These are phyloP conservation scores for Philotrypesis tridentata DNA, from an alignment of 1,140 invertebrate species.

Conservation along the genomic window DNA sequence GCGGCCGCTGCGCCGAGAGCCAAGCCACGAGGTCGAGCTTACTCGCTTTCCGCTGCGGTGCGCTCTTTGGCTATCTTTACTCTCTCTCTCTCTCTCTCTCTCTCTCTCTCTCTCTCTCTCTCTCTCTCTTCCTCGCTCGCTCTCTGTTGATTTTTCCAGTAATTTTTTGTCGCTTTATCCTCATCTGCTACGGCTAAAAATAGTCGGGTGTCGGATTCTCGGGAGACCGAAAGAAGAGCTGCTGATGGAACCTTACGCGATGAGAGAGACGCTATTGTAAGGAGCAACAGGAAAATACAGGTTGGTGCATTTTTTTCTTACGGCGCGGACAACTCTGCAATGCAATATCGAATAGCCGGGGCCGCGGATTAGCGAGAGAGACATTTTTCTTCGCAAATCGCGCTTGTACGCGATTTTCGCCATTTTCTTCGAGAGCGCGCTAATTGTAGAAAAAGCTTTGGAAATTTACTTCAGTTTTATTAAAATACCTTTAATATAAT, in stretches of 20 bases:
- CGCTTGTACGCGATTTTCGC: too few species aligned
- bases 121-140: background rate
- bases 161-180: background rate
- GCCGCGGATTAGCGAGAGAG: background rate
- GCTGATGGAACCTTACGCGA: background rate
- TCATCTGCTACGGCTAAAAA: background rate
- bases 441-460: too few species aligned
- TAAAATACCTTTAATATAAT: too few species aligned
- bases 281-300: background rate
- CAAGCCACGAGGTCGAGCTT: constrained; percentile 56
- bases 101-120: background rate
- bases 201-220: background rate
- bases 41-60: background rate
- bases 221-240: too few species aligned
- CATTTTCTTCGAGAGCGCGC: too few species aligned
- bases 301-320: background rate
- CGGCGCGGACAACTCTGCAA: too few species aligned
- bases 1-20: constrained; percentile 44
- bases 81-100: background rate
- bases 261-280: background rate
- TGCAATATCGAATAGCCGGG: background rate
- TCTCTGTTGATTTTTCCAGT: background rate
- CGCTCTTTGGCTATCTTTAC: background rate
- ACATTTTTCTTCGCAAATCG: background rate
- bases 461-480: too few species aligned